Evolutionary conservation across 2,113 vertebrate species (phyloP), one percentile per base, ranked within the genome.

Genomic region (Equus przewalskii): DNA sequence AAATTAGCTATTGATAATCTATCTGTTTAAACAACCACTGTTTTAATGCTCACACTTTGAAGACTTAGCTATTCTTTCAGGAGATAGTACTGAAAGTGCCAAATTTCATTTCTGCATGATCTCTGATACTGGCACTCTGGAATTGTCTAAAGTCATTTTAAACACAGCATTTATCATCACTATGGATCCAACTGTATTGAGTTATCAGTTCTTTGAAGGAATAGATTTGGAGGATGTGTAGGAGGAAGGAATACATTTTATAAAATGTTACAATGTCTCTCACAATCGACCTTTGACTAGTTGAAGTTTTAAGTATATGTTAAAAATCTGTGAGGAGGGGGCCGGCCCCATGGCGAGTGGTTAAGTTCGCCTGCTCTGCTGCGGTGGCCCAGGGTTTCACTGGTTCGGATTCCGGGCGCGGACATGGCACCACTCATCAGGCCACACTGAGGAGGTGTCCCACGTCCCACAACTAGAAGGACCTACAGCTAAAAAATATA

Each of bases 231-330:
- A 65, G 21, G 22, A 16, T 79, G 3, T 41, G 73, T 78, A 28
- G 22, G 8, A 91, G 4, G 46, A 90, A 80, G 16, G 28, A 19
- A 95, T 44, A 51, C 51, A 13, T 21, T 7, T n/a, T 75, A 92
- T 49, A 81, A 56, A 90, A 86, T 54, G 19, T 26, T 67, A 12
- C 13, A 86, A 12, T 28, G 11, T 97, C 85, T 83, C 75, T 51
- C 26, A 4, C 79, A 93, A 85, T 21, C 49, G 62, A 89, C 93
- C 56, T 89, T 75, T 98, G 94, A 81, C 78, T 85, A 94, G n/a
- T 26, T 75, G 22, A 65, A 44, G 30, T 78, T 93, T 6, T 82
- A 33, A 33, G 67, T 64, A 70, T 16, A 49, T 14, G 41, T 76
- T 33, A 84, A 22, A 85, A 33, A 64, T 89, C 46, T 94, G 73